Conservation (phyloP, 64 coral and sea anemone genomes). For the Catalaphyllia jardinei region DNA sequence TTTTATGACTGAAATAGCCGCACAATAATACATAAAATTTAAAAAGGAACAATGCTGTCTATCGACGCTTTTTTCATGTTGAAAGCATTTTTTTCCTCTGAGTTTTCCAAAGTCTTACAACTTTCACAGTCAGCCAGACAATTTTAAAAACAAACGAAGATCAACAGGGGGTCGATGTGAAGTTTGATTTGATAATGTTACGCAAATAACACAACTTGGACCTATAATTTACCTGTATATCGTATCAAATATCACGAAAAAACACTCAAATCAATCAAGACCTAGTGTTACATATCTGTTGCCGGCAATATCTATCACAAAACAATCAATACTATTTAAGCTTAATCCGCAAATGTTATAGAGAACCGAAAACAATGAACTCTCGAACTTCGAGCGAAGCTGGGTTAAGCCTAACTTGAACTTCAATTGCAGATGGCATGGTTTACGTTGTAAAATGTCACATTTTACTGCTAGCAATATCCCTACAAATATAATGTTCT, state of each 20-base stretch:
- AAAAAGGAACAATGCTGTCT: no score
- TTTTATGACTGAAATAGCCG: no score
- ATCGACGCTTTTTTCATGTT: no score
- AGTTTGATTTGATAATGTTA: slow-evolving; percentile 1
- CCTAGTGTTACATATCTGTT: not conserved
- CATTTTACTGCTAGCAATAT: not conserved
- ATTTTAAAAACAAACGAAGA: not conserved
- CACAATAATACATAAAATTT: no score
- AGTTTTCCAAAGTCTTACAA: no score
- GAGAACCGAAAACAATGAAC: not conserved
- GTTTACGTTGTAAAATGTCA: not conserved
- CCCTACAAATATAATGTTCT: not conserved
- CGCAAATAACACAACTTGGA: not conserved
- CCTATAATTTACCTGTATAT: not conserved
- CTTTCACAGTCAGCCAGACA: no score
- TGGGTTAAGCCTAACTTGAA: not conserved
- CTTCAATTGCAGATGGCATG: not conserved
- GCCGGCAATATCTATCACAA: slow-evolving; percentile 7
- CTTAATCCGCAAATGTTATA: not conserved
- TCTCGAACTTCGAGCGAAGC: not conserved
- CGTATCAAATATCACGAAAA: not conserved
- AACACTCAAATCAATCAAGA: not conserved
- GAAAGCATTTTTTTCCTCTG: no score
- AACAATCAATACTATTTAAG: not conserved
- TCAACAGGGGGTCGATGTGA: not conserved